Conservation (phyloP, 2,113 vertebrate genomes). For the Oreochromis niloticus region DNA sequence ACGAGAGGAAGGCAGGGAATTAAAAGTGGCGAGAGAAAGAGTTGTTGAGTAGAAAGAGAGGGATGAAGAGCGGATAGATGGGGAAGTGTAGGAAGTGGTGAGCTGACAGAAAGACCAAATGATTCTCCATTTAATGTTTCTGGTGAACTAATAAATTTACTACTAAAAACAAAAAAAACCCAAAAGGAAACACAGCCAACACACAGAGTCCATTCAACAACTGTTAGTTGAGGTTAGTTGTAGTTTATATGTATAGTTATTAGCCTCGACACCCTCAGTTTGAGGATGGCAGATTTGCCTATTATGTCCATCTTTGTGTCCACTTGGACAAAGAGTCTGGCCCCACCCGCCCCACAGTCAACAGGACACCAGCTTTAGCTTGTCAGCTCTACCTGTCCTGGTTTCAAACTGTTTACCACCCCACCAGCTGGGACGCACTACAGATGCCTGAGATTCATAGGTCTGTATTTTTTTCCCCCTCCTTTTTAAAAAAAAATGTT, state of each 20-base stretch:
- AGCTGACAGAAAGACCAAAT: neutral
- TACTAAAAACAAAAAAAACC: rapidly evolving
- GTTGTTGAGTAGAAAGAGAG: neutral
- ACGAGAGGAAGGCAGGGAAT: neutral
- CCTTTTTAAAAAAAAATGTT: rapidly evolving
- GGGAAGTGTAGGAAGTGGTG: neutral
- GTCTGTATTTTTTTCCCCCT: rapidly evolving
- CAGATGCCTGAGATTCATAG: neutral
- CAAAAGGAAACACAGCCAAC: neutral
- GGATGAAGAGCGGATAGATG: neutral
- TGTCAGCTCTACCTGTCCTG: neutral
- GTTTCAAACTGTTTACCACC: neutral
- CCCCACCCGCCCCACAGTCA: neutral
- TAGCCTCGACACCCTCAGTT: neutral
- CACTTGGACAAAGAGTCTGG: neutral
- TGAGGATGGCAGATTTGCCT: neutral
- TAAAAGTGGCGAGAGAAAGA: neutral
- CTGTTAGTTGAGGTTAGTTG: neutral
- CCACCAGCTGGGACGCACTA: neutral
- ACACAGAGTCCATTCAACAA: neutral
- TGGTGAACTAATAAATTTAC: neutral
- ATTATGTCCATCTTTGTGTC: neutral
- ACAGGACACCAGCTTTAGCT: neutral
- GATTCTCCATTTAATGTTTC: slow-evolving; percentile 1
- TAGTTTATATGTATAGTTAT: rapidly evolving